phyloP scores from a whole-genome alignment of 2,113 vertebrate species.

The Nothobranchius furzeri region DNA sequence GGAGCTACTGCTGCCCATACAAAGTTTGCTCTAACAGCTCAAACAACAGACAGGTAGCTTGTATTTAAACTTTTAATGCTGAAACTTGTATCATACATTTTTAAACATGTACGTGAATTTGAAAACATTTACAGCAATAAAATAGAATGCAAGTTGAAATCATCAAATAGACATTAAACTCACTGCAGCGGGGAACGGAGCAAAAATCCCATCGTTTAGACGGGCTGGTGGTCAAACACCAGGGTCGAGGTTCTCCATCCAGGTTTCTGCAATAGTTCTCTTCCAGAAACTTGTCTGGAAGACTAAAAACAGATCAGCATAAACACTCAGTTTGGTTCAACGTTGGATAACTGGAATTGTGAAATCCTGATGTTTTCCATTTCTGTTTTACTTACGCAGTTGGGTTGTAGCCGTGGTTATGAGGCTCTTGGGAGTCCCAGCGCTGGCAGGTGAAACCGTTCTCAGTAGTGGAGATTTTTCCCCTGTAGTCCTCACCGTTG shows the following conservation, averaged over 20 bases:
- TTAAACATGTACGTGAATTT: neutral
- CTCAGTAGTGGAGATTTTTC: slow-evolving; percentile 82
- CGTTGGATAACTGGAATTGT: no score
- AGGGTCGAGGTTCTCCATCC: slow-evolving; percentile 89
- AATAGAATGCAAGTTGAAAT: neutral
- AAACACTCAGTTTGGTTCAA: neutral
- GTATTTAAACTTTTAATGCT: no score
- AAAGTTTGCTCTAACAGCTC: no score
- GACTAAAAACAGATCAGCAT: slow-evolving; percentile 65
- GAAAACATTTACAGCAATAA: neutral
- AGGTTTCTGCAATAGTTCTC: slow-evolving; percentile 95
- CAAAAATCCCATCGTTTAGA: slow-evolving; percentile 92
- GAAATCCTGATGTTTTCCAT: neutral
- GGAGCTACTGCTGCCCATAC: no score
- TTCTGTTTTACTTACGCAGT: slow-evolving; percentile 80
- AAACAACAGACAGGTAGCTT: no score
- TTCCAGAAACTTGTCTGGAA: slow-evolving; percentile 88
- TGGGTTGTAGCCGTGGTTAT: slow-evolving; percentile 86
- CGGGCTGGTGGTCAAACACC: slow-evolving; percentile 88
- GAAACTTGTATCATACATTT: neutral
- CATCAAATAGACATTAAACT: slow-evolving; percentile 48
- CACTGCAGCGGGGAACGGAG: slow-evolving; percentile 87
- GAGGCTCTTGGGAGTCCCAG: slow-evolving; percentile 89
- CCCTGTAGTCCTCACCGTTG: slow-evolving; percentile 90
- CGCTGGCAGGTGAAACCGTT: slow-evolving; percentile 75